phyloP scores from a whole-genome alignment of 2,888 invertebrate species.

The Eupithecia pulchellata region DNA sequence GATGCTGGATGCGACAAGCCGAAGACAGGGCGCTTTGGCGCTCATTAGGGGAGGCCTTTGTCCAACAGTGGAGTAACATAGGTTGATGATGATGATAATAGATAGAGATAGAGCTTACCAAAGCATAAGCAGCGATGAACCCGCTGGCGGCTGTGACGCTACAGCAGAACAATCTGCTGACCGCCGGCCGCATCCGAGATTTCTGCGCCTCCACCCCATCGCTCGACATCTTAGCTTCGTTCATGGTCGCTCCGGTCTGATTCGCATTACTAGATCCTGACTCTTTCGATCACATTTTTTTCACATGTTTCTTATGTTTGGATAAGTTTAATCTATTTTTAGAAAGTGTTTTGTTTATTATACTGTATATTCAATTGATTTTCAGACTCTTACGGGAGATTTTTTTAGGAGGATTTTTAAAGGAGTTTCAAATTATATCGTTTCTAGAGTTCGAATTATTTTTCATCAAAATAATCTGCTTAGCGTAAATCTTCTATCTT shows the following conservation, averaged over 20 bases:
- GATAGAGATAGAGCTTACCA: slow-evolving; percentile 74
- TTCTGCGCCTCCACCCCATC: slow-evolving; percentile 67
- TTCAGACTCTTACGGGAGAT: not conserved
- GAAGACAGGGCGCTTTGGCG: no score
- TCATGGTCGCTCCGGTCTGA: slow-evolving; percentile 14
- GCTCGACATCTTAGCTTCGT: slow-evolving; percentile 61
- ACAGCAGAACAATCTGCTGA: slow-evolving; percentile 80
- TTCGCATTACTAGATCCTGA: slow-evolving; percentile 3
- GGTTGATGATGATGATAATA: no score
- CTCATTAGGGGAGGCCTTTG: no score
- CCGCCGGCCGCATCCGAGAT: slow-evolving; percentile 77
- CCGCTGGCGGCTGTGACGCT: slow-evolving; percentile 82
- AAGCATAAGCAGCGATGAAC: slow-evolving; percentile 80
- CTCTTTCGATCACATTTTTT: not conserved
- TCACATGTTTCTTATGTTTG: not conserved
- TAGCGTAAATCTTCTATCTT: not conserved
- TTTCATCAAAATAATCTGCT: not conserved
- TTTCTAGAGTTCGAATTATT: not conserved
- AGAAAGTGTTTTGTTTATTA: not conserved
- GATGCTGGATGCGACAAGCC: no score
- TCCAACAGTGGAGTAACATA: no score
- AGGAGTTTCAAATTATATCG: not conserved
- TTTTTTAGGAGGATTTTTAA: not conserved
- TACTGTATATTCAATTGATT: not conserved
- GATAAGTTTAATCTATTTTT: not conserved